Evolutionary conservation across 2,888 invertebrate genomes (phyloP).

Genomic region (Germaria angustata): DNA sequence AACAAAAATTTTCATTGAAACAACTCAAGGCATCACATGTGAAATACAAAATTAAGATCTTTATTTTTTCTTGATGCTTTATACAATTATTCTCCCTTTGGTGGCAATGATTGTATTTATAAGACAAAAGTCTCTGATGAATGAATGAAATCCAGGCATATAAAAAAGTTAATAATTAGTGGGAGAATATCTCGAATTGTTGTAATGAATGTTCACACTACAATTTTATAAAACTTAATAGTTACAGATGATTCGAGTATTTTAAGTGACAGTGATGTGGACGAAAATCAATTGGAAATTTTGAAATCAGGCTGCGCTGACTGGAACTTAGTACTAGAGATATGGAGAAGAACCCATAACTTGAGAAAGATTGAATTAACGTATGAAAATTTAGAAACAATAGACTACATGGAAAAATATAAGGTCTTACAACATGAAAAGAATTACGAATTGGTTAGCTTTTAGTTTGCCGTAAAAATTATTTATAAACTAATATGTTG

Average conservation of each 20-base stretch:
- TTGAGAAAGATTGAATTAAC: constrained; percentile 38
- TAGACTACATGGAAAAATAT: constrained; percentile 44
- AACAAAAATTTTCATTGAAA: too few species aligned
- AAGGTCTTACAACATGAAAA: constrained; percentile 41
- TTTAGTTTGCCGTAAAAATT: not conserved
- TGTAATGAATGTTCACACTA: too few species aligned
- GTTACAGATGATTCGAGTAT: constrained; percentile 2
- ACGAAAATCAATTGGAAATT: constrained; percentile 37
- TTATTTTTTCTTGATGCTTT: too few species aligned
- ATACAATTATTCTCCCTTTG: too few species aligned
- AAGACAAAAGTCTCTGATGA: too few species aligned
- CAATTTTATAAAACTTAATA: not conserved
- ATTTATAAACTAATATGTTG: not conserved
- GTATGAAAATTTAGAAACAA: constrained; percentile 26
- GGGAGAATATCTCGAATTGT: too few species aligned
- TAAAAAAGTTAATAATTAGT: too few species aligned
- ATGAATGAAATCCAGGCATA: too few species aligned
- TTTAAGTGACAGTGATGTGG: constrained; percentile 5
- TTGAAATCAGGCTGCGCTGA: constrained; percentile 36
- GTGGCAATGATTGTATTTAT: too few species aligned
- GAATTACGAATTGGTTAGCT: constrained; percentile 44
- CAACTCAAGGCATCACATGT: too few species aligned
- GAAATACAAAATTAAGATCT: too few species aligned
- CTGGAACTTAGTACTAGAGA: constrained; percentile 26
- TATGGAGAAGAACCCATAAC: constrained; percentile 22